phyloP scores from a whole-genome alignment of 2,113 vertebrate genomes.

The Malurus cyaneus region DNA sequence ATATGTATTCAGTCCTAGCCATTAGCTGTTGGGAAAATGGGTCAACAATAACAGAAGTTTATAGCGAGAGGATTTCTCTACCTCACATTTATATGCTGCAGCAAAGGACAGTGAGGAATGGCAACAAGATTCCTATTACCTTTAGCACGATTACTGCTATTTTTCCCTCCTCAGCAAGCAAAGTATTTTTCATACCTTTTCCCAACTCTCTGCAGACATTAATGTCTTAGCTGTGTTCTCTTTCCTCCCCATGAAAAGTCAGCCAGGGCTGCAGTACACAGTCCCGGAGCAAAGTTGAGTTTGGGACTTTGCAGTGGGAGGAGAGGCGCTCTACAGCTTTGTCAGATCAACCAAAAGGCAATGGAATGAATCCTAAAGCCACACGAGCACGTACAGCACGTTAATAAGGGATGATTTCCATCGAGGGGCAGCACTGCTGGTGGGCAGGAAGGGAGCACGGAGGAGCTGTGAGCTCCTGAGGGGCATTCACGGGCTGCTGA shows the following conservation, averaged over 20 bases:
- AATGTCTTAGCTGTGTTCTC: not conserved
- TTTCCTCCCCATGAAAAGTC: not conserved
- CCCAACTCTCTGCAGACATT: not conserved
- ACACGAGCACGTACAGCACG: rapidly evolving
- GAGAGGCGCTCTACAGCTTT: not conserved
- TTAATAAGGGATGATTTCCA: not conserved
- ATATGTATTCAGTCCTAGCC: not conserved
- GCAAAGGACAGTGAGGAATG: not conserved
- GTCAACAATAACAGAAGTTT: slow-evolving; percentile 33
- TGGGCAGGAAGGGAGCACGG: not conserved
- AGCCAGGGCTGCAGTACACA: rapidly evolving
- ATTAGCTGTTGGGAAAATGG: slow-evolving; percentile 46
- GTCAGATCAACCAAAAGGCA: not conserved
- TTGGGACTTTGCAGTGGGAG: not conserved
- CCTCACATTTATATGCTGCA: not conserved
- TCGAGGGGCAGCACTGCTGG: not conserved
- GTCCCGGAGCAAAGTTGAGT: not conserved
- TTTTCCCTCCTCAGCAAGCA: not conserved
- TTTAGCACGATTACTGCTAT: not conserved
- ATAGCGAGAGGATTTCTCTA: not conserved
- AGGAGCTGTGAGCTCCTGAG: not conserved
- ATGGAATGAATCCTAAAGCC: not conserved
- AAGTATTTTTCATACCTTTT: not conserved
- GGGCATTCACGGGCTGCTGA: not conserved
- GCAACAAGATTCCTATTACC: not conserved